These are phyloP conservation scores for Ypsolopha scabrella DNA, from an alignment of 2,888 invertebrate genomes.

Conservation along the genomic window DNA sequence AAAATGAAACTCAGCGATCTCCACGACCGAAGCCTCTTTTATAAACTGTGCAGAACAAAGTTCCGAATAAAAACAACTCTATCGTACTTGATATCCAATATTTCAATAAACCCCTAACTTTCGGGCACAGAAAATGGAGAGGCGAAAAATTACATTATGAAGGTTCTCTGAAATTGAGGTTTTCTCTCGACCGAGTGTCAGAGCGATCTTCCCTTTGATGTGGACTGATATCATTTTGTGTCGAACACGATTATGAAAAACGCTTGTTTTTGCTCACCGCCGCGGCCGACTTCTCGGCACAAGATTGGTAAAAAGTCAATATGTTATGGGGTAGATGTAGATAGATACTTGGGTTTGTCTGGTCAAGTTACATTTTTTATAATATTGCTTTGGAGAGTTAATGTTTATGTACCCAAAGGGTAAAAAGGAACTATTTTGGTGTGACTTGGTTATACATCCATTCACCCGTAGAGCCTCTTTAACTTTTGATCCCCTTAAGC, in stretches of 20 bases:
- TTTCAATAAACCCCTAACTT: constrained; percentile 62
- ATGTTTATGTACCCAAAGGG: no score
- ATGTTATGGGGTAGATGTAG: no score
- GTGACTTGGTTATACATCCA: no score
- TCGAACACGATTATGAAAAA: constrained; percentile 12
- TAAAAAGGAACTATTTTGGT: no score
- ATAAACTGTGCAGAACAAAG: constrained; percentile 19
- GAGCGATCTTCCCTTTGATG: constrained; percentile 23
- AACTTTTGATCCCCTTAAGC: no score
- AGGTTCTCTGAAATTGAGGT: constrained; percentile 51
- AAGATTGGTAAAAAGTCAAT: no score
- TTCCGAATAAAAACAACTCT: constrained; percentile 58
- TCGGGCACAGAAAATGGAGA: constrained; percentile 55
- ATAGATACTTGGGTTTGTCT: no score
- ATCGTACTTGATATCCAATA: constrained; percentile 64
- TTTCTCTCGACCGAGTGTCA: constrained; percentile 24
- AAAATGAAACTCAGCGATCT: background rate
- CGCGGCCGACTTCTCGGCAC: background rate
- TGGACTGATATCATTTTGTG: constrained; percentile 13
- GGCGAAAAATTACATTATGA: constrained; percentile 62
- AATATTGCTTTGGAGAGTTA: no score
- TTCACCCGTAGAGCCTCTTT: no score
- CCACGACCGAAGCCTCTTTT: background rate
- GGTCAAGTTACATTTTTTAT: no score
- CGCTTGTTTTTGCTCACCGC: background rate